Evolutionary conservation across 2,888 invertebrate genomes (phyloP).

Genomic region (Rutpela maculata): DNA sequence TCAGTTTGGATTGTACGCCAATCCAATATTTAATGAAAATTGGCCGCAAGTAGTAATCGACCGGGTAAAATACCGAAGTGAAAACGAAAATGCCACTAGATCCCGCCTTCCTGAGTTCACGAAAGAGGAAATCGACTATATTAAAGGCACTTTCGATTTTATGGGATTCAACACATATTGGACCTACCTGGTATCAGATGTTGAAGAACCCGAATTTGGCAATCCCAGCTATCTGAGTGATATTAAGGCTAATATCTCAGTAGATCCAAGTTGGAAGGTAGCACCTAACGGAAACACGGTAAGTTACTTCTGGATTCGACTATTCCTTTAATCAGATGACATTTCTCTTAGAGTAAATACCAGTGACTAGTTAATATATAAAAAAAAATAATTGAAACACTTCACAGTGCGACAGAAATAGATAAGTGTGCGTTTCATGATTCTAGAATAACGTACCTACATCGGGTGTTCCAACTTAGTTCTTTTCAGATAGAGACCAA

Average conservation of each 20-base stretch:
- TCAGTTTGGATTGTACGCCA: constrained; percentile 61
- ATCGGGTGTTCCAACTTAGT: too few species aligned
- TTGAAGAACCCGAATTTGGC: constrained; percentile 31
- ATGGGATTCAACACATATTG: constrained; percentile 86
- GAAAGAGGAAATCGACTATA: constrained; percentile 76
- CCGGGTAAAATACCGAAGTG: constrained; percentile 77
- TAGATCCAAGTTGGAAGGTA: constrained; percentile 37
- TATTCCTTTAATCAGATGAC: too few species aligned
- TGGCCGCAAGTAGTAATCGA: constrained; percentile 81
- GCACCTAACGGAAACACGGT: constrained; percentile 45
- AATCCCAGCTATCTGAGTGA: constrained; percentile 43
- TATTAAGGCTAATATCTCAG: constrained; percentile 21
- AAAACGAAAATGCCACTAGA: constrained; percentile 69
- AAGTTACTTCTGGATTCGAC: constrained; percentile 19
- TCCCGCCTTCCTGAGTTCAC: constrained; percentile 81
- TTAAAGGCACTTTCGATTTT: constrained; percentile 82
- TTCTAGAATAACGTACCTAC: too few species aligned
- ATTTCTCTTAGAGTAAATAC: too few species aligned
- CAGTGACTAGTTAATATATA: too few species aligned
- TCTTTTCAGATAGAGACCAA: too few species aligned
- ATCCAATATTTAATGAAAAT: constrained; percentile 80
- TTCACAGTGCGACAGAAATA: too few species aligned
- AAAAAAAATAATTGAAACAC: too few species aligned
- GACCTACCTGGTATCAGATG: constrained; percentile 72
- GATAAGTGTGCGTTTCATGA: too few species aligned